Evolutionary conservation across 2,797 vertebrate genomes (phyloP), one percentile per base, ranked within the genome.

Genomic region (Amblyopsis hoosieri): DNA sequence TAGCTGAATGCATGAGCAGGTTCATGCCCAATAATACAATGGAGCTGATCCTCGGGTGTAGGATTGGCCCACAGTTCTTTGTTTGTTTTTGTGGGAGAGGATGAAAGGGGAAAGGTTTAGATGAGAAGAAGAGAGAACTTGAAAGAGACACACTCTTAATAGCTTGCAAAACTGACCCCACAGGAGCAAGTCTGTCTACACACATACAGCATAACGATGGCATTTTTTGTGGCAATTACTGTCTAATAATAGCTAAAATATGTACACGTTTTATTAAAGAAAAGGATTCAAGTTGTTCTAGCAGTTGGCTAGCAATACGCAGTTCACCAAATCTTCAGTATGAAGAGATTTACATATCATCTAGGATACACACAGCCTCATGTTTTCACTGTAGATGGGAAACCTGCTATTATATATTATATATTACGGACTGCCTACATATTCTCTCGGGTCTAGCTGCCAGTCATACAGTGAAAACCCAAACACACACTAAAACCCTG

Each of bases 1-100:
- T 45, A 67, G 62, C 58, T 76, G 87, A 87, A 90, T 74, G 66
- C 81, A 60, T 76, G 81, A 88, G 90, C 83, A 80, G 74, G 67
- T 75, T 76, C 45, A 69, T 67, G 62, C 72, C 69, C 55, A 57
- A 55, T 64, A 45, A 56, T 45, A 54, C 54, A 62, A 60, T 23
- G 52, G 65, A 65, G 54, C 71, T 51, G 68, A 82, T 76, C 87
- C 77, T 74, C 81, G 74, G 69, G 71, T 74, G 54, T 69, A 55
- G 62, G 67, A 81, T 74, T 79, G 81, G 70, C 77, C 62, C 69
- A 29, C 23, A 53, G 72, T 54, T 6, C 14, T 64, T 42, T 42
- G 37, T 42, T 42, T 42, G 37, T 65, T 54, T 54, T 66, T 74
- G 67, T 64, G 72, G 69, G 74, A 17, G 49, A 23, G 69, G 51